Conservation (phyloP, 2,797 vertebrate species). For the Platalea minor region DNA sequence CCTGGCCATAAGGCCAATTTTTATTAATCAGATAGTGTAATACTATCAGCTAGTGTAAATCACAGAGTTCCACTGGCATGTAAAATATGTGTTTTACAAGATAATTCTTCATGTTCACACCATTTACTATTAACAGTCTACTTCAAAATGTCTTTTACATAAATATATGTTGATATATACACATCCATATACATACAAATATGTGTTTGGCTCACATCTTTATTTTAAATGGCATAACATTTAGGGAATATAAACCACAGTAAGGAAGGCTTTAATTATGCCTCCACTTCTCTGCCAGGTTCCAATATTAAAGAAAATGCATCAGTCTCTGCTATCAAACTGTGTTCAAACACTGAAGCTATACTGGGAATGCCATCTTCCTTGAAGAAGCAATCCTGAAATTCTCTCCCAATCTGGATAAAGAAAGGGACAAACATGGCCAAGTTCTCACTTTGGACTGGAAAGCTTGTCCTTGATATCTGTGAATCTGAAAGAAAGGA, state of each 20-base stretch:
- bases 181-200: neutral
- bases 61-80: neutral
- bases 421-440: neutral
- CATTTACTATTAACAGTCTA: neutral
- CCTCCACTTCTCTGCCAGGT: neutral
- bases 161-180: neutral
- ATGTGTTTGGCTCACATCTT: neutral
- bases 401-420: neutral
- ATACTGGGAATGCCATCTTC: neutral
- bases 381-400: neutral
- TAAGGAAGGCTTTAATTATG: neutral
- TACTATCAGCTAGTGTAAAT: neutral
- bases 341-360: neutral
- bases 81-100: neutral
- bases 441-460: neutral
- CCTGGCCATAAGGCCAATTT: neutral
- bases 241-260: neutral
- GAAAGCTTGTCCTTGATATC: neutral
- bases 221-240: neutral
- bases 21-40: neutral
- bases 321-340: neutral
- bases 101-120: neutral
- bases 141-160: neutral
- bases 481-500: neutral
- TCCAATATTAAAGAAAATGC: neutral